Conservation (phyloP, 2,797 vertebrate species). For the Muscicapa comitata region DNA sequence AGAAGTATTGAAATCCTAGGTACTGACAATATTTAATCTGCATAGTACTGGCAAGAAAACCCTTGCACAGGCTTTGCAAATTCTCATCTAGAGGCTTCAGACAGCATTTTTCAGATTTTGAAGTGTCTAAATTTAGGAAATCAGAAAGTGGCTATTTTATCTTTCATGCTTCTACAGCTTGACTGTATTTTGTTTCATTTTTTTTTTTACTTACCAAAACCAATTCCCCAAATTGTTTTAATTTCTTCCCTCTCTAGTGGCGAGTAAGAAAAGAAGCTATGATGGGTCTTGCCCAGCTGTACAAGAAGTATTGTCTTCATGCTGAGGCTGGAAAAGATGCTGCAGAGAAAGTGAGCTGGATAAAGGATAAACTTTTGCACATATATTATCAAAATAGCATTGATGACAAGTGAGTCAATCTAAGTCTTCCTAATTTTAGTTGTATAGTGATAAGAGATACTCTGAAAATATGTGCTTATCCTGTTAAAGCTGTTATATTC, state of each 20-base stretch:
- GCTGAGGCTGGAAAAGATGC: conserved; percentile 97
- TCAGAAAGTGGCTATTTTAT: background rate
- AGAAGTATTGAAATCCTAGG: background rate
- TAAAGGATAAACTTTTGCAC: conserved; percentile 98
- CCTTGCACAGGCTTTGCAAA: background rate
- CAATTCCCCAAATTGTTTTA: background rate
- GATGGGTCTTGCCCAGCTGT: conserved; percentile 98
- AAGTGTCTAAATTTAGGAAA: background rate
- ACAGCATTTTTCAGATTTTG: background rate
- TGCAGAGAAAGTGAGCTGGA: conserved; percentile 98
- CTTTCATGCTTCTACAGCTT: background rate
- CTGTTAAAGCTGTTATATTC: background rate
- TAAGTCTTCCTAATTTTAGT: conserved; percentile 11
- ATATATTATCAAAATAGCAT: conserved; percentile 99
- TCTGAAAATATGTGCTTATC: background rate
- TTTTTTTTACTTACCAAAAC: background rate
- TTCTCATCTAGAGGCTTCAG: background rate
- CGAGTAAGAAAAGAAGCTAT: conserved; percentile 98
- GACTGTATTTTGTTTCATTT: background rate
- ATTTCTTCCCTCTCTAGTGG: conserved; percentile 78
- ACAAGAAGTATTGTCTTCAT: conserved; percentile 97
- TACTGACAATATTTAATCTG: background rate
- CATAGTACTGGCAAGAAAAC: background rate
- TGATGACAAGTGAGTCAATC: conserved; percentile 91
- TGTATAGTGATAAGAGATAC: background rate